Conservation (phyloP, 2,797 vertebrate genomes). For the Sparus aurata region DNA sequence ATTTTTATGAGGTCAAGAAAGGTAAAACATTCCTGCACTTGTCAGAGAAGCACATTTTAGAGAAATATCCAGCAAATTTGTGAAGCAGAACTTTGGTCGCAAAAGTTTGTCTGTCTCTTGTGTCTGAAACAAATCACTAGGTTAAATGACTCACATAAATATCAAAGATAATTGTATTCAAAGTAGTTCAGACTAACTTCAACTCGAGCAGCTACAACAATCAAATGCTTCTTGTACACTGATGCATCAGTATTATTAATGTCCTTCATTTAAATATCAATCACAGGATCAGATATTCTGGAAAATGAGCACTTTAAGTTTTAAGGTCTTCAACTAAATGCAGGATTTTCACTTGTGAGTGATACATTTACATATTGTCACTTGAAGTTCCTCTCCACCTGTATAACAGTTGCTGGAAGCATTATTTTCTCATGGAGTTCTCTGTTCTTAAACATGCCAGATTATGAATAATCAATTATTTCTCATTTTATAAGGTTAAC, state of each 20-base stretch:
- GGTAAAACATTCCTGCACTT: too few species aligned
- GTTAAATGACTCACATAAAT: neutral
- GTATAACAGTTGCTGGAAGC: too few species aligned
- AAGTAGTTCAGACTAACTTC: neutral
- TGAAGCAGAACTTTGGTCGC: neutral
- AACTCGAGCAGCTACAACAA: neutral
- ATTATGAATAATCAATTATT: too few species aligned
- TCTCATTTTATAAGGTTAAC: too few species aligned
- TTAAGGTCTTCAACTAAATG: too few species aligned
- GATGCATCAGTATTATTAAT: neutral
- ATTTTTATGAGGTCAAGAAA: neutral
- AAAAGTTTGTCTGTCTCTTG: neutral
- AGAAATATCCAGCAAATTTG: neutral
- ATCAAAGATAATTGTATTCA: neutral
- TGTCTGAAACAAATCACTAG: neutral
- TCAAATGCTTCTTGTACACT: neutral
- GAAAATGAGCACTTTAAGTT: neutral
- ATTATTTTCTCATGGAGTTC: too few species aligned
- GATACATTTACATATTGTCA: neutral
- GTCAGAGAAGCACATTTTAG: neutral
- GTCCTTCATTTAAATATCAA: neutral
- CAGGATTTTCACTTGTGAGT: neutral
- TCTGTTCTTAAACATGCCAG: too few species aligned
- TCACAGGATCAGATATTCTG: neutral
- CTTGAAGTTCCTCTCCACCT: neutral